These are phyloP conservation scores for Hylaea fasciaria DNA, from an alignment of 2,888 invertebrate genomes.

Conservation along the genomic window DNA sequence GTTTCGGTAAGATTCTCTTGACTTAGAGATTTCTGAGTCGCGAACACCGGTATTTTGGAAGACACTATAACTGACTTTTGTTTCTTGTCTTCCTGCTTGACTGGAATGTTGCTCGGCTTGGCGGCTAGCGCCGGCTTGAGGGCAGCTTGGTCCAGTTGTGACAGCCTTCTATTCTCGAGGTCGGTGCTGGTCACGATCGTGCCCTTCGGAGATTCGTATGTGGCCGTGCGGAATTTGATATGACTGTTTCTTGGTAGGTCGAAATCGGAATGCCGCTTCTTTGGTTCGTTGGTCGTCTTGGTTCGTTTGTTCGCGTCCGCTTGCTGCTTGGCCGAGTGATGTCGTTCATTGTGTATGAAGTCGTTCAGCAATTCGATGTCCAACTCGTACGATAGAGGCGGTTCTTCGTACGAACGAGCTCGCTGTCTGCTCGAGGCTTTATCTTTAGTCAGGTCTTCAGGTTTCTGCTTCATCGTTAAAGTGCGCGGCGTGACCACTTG, in stretches of 20 bases:
- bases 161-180: slow-evolving; percentile 82
- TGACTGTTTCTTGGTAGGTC: slow-evolving; percentile 83
- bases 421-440: slow-evolving; percentile 75
- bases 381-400: slow-evolving; percentile 72
- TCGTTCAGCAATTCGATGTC: slow-evolving; percentile 78
- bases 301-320: slow-evolving; percentile 71
- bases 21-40: slow-evolving; percentile 78
- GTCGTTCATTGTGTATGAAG: slow-evolving; percentile 77
- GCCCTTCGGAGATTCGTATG: slow-evolving; percentile 85
- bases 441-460: slow-evolving; percentile 57
- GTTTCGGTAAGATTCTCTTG: slow-evolving; percentile 78
- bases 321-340: slow-evolving; percentile 74
- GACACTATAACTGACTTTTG: slow-evolving; percentile 65
- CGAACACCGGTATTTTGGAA: slow-evolving; percentile 82
- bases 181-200: slow-evolving; percentile 83
- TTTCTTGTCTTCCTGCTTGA: slow-evolving; percentile 68
- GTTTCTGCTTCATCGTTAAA: slow-evolving; percentile 58
- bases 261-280: slow-evolving; percentile 81
- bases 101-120: slow-evolving; percentile 80
- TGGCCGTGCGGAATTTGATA: slow-evolving; percentile 87
- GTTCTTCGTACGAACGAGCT: slow-evolving; percentile 67
- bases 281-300: slow-evolving; percentile 74
- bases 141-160: slow-evolving; percentile 72
- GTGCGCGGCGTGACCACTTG: slow-evolving; percentile 86
- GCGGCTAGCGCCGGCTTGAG: slow-evolving; percentile 72